Evolutionary conservation across 2,113 vertebrate species (phyloP).

Genomic region (Odontophorus gujanensis): DNA sequence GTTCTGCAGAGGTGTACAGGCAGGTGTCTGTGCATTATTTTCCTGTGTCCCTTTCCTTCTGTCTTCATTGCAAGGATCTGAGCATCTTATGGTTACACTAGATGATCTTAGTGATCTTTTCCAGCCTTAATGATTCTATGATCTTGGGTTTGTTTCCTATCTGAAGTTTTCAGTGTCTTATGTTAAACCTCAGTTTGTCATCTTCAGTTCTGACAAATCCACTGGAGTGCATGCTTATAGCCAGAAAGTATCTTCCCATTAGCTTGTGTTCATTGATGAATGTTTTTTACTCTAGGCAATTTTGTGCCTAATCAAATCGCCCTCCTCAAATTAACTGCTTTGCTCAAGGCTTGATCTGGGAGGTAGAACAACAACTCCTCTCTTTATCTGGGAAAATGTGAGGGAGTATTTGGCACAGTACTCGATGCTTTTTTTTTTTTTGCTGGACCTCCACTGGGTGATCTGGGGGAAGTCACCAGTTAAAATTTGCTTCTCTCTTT

Average conservation of each 20-base stretch:
- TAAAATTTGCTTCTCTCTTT: not conserved
- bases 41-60: not conserved
- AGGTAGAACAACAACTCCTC: not conserved
- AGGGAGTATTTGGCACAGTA: not conserved
- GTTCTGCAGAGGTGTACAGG: not conserved
- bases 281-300: constrained; percentile 20
- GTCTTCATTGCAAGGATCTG: not conserved
- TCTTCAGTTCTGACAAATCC: not conserved
- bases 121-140: no score
- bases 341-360: constrained; percentile 10
- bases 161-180: not conserved
- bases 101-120: no score
- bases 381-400: not conserved
- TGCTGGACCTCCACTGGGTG: not conserved
- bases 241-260: not conserved
- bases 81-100: not conserved
- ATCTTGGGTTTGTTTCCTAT: not conserved
- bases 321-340: constrained; percentile 38
- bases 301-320: constrained; percentile 23
- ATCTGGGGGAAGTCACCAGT: not conserved
- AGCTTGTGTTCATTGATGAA: not conserved
- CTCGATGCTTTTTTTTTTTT: not conserved
- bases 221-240: not conserved
- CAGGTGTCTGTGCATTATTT: not conserved
- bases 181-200: not conserved